Evolutionary conservation across 2,113 vertebrate genomes (phyloP), one percentile per base, ranked within the genome.

Genomic region (Bubo bubo): DNA sequence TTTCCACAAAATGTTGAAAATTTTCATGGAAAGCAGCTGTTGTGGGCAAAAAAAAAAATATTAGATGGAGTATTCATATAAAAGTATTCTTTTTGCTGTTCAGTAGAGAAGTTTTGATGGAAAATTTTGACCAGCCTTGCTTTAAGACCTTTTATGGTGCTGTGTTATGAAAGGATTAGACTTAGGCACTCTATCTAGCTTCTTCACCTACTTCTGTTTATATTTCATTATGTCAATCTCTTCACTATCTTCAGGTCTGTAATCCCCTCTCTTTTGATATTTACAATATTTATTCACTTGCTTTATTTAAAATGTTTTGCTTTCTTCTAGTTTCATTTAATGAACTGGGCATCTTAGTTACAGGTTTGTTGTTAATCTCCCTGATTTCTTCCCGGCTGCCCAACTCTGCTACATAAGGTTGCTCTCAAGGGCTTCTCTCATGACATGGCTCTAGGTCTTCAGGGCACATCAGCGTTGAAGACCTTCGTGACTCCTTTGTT

Each of bases 11-110:
- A 94, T 23, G 34, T 53, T 83, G 74, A 93, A 91, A 89, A 89
- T 87, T 94, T 97, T 96, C 95, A 95, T 96, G 95, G 83, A 96
- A 95, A 97, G 96, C 93, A 94, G 83, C 95, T 96, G 76, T 84
- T 95, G 83, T 82, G 77, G 81, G 35, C 50, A 24, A 79, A 88
- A 86, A 88, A 86, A 81, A 86, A 53, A 90, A 72, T 13, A 55
- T 50, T 43, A 70, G 37, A 47, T 13, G 58, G 8, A 84, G 6
- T 71, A 80, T 91, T 93, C 64, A 89, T 62, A 55, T 53, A 67
- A 92, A 95, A 93, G 21, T 73, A 80, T 24, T 71, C 10, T 58
- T 94, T 92, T 94, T 80, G 71, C 39, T 68, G 50, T 84, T 94
- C 50, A 81, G 37, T 55, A 74, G 64, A 71, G 64, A 91, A 75